Percentiles rank a stretch among this genome's conserved stretches.
Evolutionary conservation across 2,113 vertebrate genomes (phyloP).

Genomic region (Tetraodon nigroviridis): DNA sequence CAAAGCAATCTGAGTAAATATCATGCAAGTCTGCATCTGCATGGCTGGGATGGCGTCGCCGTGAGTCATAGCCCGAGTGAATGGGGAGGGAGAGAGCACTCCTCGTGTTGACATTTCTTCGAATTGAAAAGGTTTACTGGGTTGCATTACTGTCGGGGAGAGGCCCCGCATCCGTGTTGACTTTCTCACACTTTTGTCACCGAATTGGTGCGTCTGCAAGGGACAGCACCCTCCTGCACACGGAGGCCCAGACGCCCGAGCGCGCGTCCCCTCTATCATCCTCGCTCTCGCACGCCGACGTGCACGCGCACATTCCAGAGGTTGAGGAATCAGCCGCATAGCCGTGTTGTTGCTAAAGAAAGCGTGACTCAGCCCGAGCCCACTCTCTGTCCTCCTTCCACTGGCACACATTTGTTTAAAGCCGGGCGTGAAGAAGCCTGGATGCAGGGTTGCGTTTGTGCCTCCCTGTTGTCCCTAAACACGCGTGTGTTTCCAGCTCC

Average conservation of each 20-base stretch:
- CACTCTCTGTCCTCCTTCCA: conserved; percentile 23
- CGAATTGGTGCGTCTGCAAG: conserved; percentile 43
- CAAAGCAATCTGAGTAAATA: conserved; percentile 57
- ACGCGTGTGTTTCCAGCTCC: conserved; percentile 50
- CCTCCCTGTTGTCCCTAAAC: conserved; percentile 14
- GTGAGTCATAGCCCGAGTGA: conserved; percentile 58
- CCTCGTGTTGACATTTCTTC: conserved; percentile 65
- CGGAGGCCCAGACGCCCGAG: background rate
- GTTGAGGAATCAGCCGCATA: conserved; percentile 70
- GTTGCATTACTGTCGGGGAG: conserved; percentile 38
- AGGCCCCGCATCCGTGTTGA: conserved; percentile 55
- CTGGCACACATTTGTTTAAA: conserved; percentile 13
- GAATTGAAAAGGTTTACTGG: conserved; percentile 44
- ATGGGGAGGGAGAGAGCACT: conserved; percentile 27
- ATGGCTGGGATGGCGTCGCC: conserved; percentile 43
- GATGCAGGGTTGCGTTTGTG: conserved; percentile 15
- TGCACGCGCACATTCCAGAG: conserved; percentile 67
- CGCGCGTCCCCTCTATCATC: background rate
- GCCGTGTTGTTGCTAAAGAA: conserved; percentile 56
- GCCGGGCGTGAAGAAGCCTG: conserved; percentile 3
- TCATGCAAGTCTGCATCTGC: conserved; percentile 70
- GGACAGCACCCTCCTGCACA: background rate
- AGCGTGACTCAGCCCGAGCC: conserved; percentile 70
- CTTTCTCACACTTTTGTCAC: conserved; percentile 59
- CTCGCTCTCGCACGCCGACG: conserved; percentile 46